Conservation (phyloP, 2,113 vertebrate genomes). For the Ovis canadensis region DNA sequence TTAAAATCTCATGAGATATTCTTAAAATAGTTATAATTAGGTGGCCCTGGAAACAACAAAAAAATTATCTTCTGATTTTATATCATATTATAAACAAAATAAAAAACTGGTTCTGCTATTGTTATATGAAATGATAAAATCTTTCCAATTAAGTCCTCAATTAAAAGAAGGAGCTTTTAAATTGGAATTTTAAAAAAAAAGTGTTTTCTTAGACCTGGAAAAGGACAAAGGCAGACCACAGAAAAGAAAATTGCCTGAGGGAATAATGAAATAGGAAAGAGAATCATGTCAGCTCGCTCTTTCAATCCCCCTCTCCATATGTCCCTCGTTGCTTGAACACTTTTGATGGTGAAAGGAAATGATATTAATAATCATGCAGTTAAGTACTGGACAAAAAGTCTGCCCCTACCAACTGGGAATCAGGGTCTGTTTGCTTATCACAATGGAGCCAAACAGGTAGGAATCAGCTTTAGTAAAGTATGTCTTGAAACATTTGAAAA, state of each 20-base stretch:
- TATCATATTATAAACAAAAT: background rate
- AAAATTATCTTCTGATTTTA: constrained; percentile 12
- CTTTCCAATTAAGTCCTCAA: constrained; percentile 13
- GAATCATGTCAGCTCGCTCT: rapidly evolving
- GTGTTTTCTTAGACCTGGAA: background rate
- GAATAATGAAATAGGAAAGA: background rate
- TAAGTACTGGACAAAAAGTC: background rate
- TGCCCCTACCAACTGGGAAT: background rate
- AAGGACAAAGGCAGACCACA: background rate
- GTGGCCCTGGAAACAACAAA: background rate
- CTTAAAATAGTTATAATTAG: background rate
- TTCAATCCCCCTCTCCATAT: background rate
- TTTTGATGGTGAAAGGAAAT: background rate
- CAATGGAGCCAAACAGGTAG: background rate
- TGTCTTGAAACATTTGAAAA: background rate
- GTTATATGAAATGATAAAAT: background rate
- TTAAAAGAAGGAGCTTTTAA: constrained; percentile 30
- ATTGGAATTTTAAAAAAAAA: background rate
- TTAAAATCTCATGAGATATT: background rate
- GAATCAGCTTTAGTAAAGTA: background rate
- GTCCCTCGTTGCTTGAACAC: background rate
- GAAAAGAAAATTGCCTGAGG: background rate
- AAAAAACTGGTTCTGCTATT: constrained; percentile 22
- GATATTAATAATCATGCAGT: background rate
- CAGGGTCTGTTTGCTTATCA: background rate